Percentiles rank a stretch among this genome's conserved stretches.
These are phyloP conservation scores for Hypselothyrea guttata DNA, from an alignment of 2,888 invertebrate species.

Conservation along the genomic window DNA sequence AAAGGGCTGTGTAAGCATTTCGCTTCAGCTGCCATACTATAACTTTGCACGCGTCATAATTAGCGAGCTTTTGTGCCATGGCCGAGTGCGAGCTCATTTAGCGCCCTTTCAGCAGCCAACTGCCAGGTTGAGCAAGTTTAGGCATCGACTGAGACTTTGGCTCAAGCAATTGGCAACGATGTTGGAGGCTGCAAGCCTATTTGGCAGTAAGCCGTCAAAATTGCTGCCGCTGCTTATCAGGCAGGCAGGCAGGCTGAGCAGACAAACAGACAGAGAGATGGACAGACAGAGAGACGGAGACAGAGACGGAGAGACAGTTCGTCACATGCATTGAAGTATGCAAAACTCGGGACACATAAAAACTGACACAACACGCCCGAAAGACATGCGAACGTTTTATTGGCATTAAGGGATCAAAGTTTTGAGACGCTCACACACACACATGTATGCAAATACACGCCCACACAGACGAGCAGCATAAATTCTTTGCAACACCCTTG, in stretches of 20 bases:
- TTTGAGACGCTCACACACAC: constrained; percentile 37
- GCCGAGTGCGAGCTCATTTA: constrained; percentile 47
- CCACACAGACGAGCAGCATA: constrained; percentile 20
- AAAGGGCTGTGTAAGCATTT: constrained; percentile 55
- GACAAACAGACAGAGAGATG: constrained; percentile 33
- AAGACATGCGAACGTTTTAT: constrained; percentile 76
- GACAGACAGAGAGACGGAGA: constrained; percentile 33
- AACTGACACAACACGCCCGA: constrained; percentile 67
- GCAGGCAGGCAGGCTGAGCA: constrained; percentile 18
- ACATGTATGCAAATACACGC: constrained; percentile 5
- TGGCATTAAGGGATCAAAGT: constrained; percentile 76
- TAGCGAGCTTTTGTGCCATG: constrained; percentile 56
- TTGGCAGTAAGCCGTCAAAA: constrained; percentile 57
- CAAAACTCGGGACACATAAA: constrained; percentile 57
- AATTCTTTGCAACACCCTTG: constrained; percentile 71
- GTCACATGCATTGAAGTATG: constrained; percentile 60
- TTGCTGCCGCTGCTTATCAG: constrained; percentile 62
- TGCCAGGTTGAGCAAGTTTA: constrained; percentile 44
- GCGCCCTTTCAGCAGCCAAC: constrained; percentile 35
- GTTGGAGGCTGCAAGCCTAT: constrained; percentile 25
- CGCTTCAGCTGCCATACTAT: constrained; percentile 21
- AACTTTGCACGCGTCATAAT: constrained; percentile 66
- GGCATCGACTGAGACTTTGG: no score
- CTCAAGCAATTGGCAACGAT: background rate
- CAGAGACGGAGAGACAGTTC: constrained; percentile 39